Evolutionary conservation across 2,113 vertebrate genomes (phyloP), one percentile per base, ranked within the genome.

Genomic region (Odocoileus virginianus): DNA sequence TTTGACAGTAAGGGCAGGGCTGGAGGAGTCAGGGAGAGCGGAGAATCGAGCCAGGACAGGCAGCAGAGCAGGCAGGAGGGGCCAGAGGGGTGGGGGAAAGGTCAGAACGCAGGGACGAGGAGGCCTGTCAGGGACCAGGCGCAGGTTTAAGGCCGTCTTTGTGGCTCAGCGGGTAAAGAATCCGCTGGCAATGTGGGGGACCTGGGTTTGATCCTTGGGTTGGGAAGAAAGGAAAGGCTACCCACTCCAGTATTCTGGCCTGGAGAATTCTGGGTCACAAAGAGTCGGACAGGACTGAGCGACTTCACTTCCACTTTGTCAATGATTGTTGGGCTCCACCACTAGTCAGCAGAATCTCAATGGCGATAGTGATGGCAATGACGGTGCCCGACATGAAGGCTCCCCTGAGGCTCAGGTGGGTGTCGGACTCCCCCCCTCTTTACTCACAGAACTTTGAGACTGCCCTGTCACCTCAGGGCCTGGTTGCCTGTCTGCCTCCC

Each of bases 301-400:
- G 10, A 71, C n/a, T 71, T 36, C n/a, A 36, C n/a, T 36, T 71
- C 36, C 19, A 6, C 67, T 71, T 71, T 71, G 19, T 40, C 64
- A 33, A 15, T 36, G 47, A 40, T 5, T 10, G 1, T 28, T 58
- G 74, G 61, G 27, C 55, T 5, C 43, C 17, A 64, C 1, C 27
- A 40, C 27, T 33, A 15, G 50, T 71, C 36, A 57, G 36, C 76
- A 71, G 60, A 91, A 86, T 43, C 89, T 36, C 43, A 25, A 36
- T 5, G n/a, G 19, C 11, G 15, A 55, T 13, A 60, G 9, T n/a
- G 8, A 11, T 5, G 16, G 61, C 15, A 2, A 12, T 2, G 7
- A n/a, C 2, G 7, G 30, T 23, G 13, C 27, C 74, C 40, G 8
- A 9, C 0, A 12, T 1, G 36, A 12, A 61, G 23, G 21, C 89